phyloP scores from a whole-genome alignment of 2,113 vertebrate species.

The Dryoscopus gambensis region DNA sequence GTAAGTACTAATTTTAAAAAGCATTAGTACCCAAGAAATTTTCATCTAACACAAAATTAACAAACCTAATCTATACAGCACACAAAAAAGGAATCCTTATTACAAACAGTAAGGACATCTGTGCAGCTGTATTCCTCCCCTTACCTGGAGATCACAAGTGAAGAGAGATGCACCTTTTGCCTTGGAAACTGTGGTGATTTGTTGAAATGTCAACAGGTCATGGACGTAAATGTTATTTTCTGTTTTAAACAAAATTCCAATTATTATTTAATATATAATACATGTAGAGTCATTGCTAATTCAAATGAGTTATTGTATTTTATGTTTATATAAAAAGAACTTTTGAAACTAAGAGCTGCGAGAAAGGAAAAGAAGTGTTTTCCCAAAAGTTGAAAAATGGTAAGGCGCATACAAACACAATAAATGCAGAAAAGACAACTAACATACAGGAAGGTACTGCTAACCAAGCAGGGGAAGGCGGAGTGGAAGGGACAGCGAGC shows the following conservation, averaged over 20 bases:
- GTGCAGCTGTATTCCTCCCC: neutral
- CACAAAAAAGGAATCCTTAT: neutral
- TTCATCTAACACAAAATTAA: neutral
- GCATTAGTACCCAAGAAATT: neutral
- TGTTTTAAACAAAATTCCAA: constrained; percentile 62
- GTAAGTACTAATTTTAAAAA: neutral
- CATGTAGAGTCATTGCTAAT: neutral
- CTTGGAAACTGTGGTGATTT: constrained; percentile 93
- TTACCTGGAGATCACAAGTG: constrained; percentile 92
- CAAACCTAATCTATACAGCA: neutral
- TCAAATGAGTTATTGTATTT: neutral
- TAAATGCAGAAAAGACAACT: neutral
- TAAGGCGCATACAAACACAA: neutral
- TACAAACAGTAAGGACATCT: neutral
- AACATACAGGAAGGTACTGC: neutral
- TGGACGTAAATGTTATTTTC: constrained; percentile 98
- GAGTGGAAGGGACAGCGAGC: neutral
- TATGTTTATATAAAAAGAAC: neutral
- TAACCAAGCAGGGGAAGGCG: neutral
- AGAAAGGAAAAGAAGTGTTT: neutral
- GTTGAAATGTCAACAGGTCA: constrained; percentile 96
- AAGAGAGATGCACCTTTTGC: constrained; percentile 94
- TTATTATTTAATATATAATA: neutral
- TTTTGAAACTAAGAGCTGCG: neutral
- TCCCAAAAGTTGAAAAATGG: neutral